phyloP scores from a whole-genome alignment of 2,888 invertebrate genomes.

The Zelleria hepariella region DNA sequence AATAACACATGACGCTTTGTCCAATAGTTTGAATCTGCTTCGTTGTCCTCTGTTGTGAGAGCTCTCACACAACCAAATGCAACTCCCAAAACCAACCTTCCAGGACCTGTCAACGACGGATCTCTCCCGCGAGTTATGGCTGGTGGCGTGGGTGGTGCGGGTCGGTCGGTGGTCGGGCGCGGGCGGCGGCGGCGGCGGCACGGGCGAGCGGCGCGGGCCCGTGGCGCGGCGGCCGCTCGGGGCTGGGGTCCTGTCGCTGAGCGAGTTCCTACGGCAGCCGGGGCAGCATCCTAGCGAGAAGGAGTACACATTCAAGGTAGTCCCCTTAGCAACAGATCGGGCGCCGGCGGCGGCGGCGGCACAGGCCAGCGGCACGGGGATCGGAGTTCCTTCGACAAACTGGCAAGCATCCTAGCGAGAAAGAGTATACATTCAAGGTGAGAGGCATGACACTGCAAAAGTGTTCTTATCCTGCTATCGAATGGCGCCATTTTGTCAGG shows the following conservation, averaged over 20 bases:
- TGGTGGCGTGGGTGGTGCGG: constrained; percentile 92
- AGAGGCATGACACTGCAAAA: no score
- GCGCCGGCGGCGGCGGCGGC: no score
- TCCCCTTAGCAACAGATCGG: no score
- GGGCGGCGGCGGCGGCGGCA: constrained; percentile 49
- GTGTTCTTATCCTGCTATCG: no score
- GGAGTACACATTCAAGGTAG: constrained; percentile 84
- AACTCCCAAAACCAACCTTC: constrained; percentile 15
- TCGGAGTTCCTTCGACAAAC: no score
- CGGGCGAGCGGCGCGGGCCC: constrained; percentile 64
- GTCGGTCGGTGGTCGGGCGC: constrained; percentile 85
- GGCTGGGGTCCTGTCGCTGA: constrained; percentile 84
- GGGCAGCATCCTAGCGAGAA: constrained; percentile 77
- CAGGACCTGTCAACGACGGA: constrained; percentile 89
- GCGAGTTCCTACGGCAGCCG: constrained; percentile 76
- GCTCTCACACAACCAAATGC: no score
- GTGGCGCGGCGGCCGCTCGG: constrained; percentile 86
- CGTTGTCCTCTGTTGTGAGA: no score
- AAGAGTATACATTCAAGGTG: no score
- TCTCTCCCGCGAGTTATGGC: constrained; percentile 85
- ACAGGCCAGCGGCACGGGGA: constrained; percentile 64
- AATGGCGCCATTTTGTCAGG: no score
- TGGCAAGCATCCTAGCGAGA: no score
- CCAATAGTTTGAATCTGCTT: no score
- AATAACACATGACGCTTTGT: no score